Evolutionary conservation across 2,888 invertebrate species (phyloP).

Genomic region (Nycteola revayana): DNA sequence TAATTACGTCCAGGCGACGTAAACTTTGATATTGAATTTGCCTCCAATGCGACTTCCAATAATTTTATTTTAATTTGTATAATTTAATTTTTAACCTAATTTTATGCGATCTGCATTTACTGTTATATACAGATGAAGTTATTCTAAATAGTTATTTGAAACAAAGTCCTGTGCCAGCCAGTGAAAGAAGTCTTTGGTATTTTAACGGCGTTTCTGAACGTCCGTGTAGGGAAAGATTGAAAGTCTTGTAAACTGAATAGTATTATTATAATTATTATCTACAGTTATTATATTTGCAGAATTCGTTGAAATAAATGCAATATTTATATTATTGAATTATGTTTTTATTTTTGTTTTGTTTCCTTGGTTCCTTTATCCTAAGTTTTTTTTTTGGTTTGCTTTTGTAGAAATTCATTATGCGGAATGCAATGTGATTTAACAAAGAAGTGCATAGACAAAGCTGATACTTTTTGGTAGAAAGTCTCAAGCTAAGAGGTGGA

Average conservation of each 20-base stretch:
- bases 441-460: slow-evolving; percentile 40
- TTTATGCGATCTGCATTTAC: slow-evolving; percentile 78
- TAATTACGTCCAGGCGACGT: slow-evolving; percentile 50
- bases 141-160: slow-evolving; percentile 64
- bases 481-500: slow-evolving; percentile 45
- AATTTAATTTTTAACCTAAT: slow-evolving; percentile 73
- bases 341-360: slow-evolving; percentile 72
- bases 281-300: slow-evolving; percentile 81
- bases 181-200: slow-evolving; percentile 64
- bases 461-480: slow-evolving; percentile 35
- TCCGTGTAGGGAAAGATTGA: slow-evolving; percentile 59
- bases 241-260: slow-evolving; percentile 78
- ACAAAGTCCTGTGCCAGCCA: slow-evolving; percentile 74
- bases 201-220: slow-evolving; percentile 37
- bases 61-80: slow-evolving; percentile 76
- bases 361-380: slow-evolving; percentile 71
- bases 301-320: slow-evolving; percentile 83
- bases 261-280: slow-evolving; percentile 81
- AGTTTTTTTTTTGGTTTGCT: slow-evolving; percentile 55
- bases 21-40: slow-evolving; percentile 63
- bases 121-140: slow-evolving; percentile 75
- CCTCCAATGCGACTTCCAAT: slow-evolving; percentile 77
- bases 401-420: slow-evolving; percentile 43
- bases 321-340: slow-evolving; percentile 82
- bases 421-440: slow-evolving; percentile 41